Evolutionary conservation across 2,797 vertebrate species (phyloP), one percentile per base, ranked within the genome.

Genomic region (Vipera latastei): DNA sequence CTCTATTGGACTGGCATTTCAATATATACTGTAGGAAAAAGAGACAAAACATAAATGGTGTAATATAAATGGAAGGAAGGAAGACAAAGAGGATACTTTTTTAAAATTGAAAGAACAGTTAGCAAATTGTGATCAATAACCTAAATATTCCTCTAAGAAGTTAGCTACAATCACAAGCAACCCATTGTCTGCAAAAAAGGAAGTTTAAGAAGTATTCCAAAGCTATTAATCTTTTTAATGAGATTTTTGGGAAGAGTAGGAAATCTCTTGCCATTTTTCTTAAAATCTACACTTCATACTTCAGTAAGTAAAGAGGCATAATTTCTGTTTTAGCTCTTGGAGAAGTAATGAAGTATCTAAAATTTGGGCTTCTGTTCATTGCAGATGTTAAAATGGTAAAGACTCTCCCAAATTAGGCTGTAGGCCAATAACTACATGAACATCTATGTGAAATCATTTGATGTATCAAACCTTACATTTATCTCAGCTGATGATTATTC

Each of bases 191-290:
- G 97, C 95, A 97, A 97, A 95, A 97, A 98, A 98, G 98, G 98
- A 98, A 98, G 98, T 98, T 97, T 97, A 98, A 95, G 97, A 97
- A 98, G 97, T 97, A 98, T 98, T 98, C 97, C 97, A 96, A 95
- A 94, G 92, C 97, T 97, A 97, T 98, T 98, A 98, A 98, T 98
- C 98, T 98, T 97, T 98, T 98, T 97, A 96, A 96, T 73, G 97
- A 96, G 95, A 96, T 96, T 96, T 96, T 20, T 96, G 93, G 91
- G 91, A 65, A 91, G 89, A 95, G 91, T 92, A 95, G 63, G 95
- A 94, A 97, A 93, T 89, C 0, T 53, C 89, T 93, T 97, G 94
- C 96, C 95, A 96, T 96, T 90, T 86, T 92, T 97, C 51, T 93
- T 85, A 94, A 97, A 96, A 94, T 95, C 93, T 93, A 92, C 55